Base-by-base conservation (phyloP, 2,113 vertebrate species). In the Eudyptes chrysolophus region DNA sequence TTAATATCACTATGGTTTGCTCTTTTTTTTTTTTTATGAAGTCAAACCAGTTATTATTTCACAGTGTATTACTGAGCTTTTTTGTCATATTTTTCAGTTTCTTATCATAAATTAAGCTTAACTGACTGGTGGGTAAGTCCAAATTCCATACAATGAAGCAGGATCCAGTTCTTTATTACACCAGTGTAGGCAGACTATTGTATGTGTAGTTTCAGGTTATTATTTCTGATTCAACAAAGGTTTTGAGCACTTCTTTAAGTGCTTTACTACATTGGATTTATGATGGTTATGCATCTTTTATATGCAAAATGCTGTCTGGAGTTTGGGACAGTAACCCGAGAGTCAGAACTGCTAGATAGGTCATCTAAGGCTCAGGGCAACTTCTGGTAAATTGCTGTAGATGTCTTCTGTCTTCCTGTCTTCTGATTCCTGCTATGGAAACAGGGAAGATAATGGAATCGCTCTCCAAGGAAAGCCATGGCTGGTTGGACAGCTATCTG, bases 41-140 rank as follows among this genome's bases (percentile, higher is more conserved):
- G 25, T 26, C 55, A 88, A 93, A 84, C 36, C 65, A 84, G 64
- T 93, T 90, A 52, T 93, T 72, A 92, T 94, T 95, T 89, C 85
- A 83, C 6, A 61, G 24, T 3, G 0, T 2, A 25, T 82, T 85
- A 74, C 15, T 69, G 79, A 84, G 58, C 4, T 89, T 83, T 82
- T 74, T 81, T 93, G 84, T 86, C 40, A n/a, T 79, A 44, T 84
- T 46, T 92, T 94, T 85, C 34, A 82, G 30, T 44, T 96, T 74
- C 44, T 85, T 82, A 24, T 36, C 8, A 49, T 58, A 87, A 92
- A 90, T 86, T 25, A 83, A 93, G 18, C 7, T 75, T 65, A 75
- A 74, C 77, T 87, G 60, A n/a, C 38, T 80, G 62, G 42, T 89
- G 34, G 42, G 10, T 48, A 79, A 81, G 14, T 74, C 78, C 61